Base-by-base conservation (phyloP, 2,797 vertebrate genomes). In the Lutjanus campechanus region DNA sequence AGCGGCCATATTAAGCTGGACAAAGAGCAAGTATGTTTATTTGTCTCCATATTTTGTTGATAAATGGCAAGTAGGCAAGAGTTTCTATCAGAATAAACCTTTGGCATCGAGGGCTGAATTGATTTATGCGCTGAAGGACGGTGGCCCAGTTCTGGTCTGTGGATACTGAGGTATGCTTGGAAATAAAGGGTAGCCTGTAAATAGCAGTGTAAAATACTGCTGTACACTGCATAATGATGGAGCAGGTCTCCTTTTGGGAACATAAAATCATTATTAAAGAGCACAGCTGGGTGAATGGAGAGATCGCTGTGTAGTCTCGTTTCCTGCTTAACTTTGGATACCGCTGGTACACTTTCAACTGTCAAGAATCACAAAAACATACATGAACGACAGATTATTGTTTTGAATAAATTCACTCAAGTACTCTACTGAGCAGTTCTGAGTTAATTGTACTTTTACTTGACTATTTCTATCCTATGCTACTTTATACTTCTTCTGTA, bases 161-260 rank as follows among this genome's bases (percentile, higher is more conserved):
- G 76, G 83, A 70, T 49, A 63, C 70, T 47, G 77, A 85, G 76
- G 61, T 76, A 72, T 87, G 55, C 64, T 69, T 76, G 60, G 66
- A 85, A 80, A 81, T 73, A 76, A 81, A 73, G 12, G 3, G 9
- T 51, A 73, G 63, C 50, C 78, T 76, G 49, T 40, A 88, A 87
- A 89, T 86, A 87, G 68, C 58, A 73, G 3, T 62, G n/a, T 80
- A 73, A 83, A 82, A 75, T 73, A 75, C 77, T 68, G 73, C 62
- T 80, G 75, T 81, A 66, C 59, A 19, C 60, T 73, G 60, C 50
- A 72, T 87, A 86, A 89, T 88, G 78, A 89, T 72, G 74, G 83
- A 82, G 82, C 46, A 75, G 43, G 50, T 59, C 59, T 81, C 9
- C 40, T 69, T 79, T 83, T 67, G 25, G 79, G 44, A 79, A 76